Percentiles rank a stretch among this genome's conserved stretches.
Evolutionary conservation across 2,113 vertebrate genomes (phyloP).

Genomic region (Caretta caretta): DNA sequence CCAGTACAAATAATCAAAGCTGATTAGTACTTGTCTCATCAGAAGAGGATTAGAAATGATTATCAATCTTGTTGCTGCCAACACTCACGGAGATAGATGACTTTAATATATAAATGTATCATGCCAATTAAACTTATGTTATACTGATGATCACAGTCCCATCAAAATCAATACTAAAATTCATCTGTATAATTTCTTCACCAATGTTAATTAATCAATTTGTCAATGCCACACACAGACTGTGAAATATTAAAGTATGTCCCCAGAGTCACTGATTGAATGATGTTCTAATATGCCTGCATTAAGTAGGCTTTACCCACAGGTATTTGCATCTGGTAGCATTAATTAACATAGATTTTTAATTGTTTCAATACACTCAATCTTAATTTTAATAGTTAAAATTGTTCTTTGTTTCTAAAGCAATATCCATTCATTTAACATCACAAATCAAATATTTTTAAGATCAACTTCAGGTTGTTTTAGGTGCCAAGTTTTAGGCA

Average conservation of each 20-base stretch:
- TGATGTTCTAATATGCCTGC: background rate
- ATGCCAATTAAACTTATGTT: background rate
- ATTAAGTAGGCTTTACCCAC: background rate
- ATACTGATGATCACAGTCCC: background rate
- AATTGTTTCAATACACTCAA: background rate
- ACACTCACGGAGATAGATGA: background rate
- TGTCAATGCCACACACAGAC: background rate
- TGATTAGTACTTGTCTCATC: background rate
- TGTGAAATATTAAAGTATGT: background rate
- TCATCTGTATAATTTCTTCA: background rate
- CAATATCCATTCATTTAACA: background rate
- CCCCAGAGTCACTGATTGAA: background rate
- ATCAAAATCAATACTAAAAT: background rate
- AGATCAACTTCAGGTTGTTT: background rate
- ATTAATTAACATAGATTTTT: background rate
- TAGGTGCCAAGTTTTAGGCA: background rate
- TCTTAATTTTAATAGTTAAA: background rate
- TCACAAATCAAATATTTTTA: background rate
- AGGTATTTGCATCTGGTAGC: background rate
- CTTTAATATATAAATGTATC: background rate
- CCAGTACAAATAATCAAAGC: background rate
- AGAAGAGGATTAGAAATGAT: background rate
- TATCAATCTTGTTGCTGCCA: background rate
- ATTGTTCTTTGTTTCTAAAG: background rate
- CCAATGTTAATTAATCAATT: background rate